Conservation (phyloP, 2,888 invertebrate genomes). For the Mamestra brassicae region DNA sequence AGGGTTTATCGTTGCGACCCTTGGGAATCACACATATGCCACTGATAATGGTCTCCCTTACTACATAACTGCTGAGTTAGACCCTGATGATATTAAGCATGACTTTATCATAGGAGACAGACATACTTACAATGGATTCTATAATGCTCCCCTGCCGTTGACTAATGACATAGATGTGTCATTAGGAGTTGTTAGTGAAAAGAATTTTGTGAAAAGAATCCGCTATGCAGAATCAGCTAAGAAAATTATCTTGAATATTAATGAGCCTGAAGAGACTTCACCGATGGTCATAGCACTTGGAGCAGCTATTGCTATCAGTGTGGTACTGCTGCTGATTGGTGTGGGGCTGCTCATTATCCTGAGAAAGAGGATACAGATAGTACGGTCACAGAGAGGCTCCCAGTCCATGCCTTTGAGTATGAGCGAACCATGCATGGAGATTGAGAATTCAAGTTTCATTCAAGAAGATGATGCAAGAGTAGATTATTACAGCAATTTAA, state of each 20-base stretch:
- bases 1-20: constrained; percentile 91
- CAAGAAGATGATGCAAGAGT: constrained; percentile 93
- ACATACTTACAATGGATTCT: constrained; percentile 93
- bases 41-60: constrained; percentile 93
- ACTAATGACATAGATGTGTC: constrained; percentile 92
- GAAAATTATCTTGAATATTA: constrained; percentile 89
- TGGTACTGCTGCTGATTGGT: constrained; percentile 93
- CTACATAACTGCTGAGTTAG: constrained; percentile 96
- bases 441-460: constrained; percentile 95
- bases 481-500: constrained; percentile 94
- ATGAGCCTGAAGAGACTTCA: constrained; percentile 87
- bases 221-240: constrained; percentile 92
- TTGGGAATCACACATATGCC: constrained; percentile 93
- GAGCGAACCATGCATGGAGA: constrained; percentile 95
- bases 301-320: constrained; percentile 93
- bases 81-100: constrained; percentile 92
- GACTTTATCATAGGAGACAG: constrained; percentile 95
- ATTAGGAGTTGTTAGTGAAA: constrained; percentile 93
- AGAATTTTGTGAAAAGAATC: constrained; percentile 92
- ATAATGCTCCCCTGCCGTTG: constrained; percentile 93
- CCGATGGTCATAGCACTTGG: constrained; percentile 88
- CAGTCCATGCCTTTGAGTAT: constrained; percentile 93
- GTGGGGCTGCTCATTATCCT: constrained; percentile 92
- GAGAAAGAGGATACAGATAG: constrained; percentile 84
- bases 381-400: constrained; percentile 86